Conservation (phyloP, 2,888 invertebrate species). For the Caenorhabditis japonica region DNA sequence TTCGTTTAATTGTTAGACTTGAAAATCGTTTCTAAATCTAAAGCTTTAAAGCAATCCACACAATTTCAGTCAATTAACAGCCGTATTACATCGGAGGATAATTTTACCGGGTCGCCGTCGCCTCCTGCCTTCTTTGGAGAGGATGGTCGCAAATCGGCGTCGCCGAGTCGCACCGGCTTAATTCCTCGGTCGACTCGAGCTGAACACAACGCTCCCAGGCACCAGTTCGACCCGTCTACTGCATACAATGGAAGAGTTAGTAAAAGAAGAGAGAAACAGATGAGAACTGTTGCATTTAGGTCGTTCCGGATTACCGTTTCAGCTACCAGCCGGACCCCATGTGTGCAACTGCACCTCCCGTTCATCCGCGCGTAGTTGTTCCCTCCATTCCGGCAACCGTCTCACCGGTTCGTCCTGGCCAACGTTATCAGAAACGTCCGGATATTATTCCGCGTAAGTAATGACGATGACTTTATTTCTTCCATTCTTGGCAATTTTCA, state of each 20-base stretch:
- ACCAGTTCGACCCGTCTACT: slow-evolving; percentile 28
- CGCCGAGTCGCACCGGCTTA: too few relatives aligned
- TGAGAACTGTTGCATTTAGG: background rate
- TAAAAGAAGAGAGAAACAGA: background rate
- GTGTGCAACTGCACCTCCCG: background rate
- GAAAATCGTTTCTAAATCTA: too few relatives aligned
- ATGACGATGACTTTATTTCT: background rate
- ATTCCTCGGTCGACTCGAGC: background rate
- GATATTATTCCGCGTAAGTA: slow-evolving; percentile 29
- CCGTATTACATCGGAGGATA: background rate
- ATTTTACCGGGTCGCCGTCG: background rate
- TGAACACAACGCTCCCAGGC: slow-evolving; percentile 4
- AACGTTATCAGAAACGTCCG: slow-evolving; percentile 41
- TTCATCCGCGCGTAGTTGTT: background rate
- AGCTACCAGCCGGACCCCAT: slow-evolving; percentile 21
- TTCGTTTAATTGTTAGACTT: too few relatives aligned
- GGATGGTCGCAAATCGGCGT: background rate
- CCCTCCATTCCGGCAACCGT: background rate
- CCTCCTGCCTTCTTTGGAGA: background rate
- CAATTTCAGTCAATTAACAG: background rate
- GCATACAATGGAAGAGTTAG: slow-evolving; percentile 33
- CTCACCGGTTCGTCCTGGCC: slow-evolving; percentile 15
- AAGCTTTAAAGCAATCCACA: too few relatives aligned
- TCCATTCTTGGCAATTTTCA: too few relatives aligned
- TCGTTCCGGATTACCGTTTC: slow-evolving; percentile 33